A percentile compares a stretch with the other conserved stretches of the same genome.
Evolutionary conservation across 2,113 vertebrate species (phyloP).

Genomic region (Hepsetus odoe): DNA sequence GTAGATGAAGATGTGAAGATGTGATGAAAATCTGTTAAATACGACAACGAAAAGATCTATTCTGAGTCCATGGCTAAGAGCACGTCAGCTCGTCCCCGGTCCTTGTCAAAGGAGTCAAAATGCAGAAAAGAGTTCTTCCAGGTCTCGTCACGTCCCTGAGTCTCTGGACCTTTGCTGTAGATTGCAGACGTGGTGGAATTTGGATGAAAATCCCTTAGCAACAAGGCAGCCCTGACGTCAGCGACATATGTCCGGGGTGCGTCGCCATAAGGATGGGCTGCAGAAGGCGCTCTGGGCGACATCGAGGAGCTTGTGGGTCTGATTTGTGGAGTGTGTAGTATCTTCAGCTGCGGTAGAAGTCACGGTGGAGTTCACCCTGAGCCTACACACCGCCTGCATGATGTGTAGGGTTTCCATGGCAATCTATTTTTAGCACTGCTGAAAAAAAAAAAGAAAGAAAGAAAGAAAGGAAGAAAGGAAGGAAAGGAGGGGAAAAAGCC

Average conservation of each 20-base stretch:
- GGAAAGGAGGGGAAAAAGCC: slow-evolving; percentile 54
- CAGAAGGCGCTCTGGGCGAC: background rate
- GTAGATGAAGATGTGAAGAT: too few relatives aligned
- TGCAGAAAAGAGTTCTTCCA: background rate
- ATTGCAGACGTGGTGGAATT: background rate
- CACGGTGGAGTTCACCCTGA: slow-evolving; percentile 27
- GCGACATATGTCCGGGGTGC: background rate
- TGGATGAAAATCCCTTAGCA: slow-evolving; percentile 36
- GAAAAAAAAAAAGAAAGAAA: background rate
- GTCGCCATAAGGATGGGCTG: slow-evolving; percentile 23
- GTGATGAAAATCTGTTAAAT: too few relatives aligned
- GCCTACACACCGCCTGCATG: slow-evolving; percentile 63
- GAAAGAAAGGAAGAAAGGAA: slow-evolving; percentile 26
- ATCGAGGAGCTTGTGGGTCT: background rate
- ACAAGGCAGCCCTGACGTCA: slow-evolving; percentile 34
- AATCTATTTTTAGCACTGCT: slow-evolving; percentile 76
- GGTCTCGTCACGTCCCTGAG: background rate
- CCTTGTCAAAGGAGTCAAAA: background rate
- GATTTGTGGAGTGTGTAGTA: slow-evolving; percentile 12
- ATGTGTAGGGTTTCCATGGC: slow-evolving; percentile 81
- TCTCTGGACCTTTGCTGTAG: background rate
- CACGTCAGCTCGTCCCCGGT: too few relatives aligned
- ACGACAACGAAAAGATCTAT: too few relatives aligned
- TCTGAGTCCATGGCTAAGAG: too few relatives aligned
- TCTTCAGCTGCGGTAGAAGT: slow-evolving; percentile 12